These are phyloP conservation scores for Silurus lanzhouensis DNA, from an alignment of 2,797 vertebrate genomes.

Conservation along the genomic window DNA sequence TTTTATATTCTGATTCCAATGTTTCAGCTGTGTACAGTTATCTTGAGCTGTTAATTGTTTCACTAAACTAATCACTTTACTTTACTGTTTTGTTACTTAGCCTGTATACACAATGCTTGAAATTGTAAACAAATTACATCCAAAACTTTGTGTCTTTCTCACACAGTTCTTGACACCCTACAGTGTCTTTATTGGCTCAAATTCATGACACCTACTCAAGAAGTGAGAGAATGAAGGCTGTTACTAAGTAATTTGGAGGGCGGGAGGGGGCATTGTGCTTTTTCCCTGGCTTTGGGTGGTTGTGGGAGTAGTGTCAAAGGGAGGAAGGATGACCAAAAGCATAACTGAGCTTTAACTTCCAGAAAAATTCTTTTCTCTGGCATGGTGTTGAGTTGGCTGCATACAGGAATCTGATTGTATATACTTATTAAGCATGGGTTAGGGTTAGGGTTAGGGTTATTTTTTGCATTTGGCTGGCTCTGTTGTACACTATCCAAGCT, in stretches of 20 bases:
- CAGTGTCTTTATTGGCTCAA: conserved; percentile 80
- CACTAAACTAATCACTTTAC: conserved; percentile 33
- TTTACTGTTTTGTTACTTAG: conserved; percentile 71
- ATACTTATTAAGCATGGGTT: conserved; percentile 1
- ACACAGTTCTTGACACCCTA: conserved; percentile 73
- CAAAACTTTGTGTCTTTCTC: conserved; percentile 77
- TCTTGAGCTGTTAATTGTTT: neutral
- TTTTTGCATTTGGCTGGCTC: conserved; percentile 14
- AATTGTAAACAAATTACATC: conserved; percentile 78
- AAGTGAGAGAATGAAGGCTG: conserved; percentile 71
- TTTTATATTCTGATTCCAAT: neutral
- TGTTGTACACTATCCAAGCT: neutral
- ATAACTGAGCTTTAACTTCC: conserved; percentile 72
- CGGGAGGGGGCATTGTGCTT: conserved; percentile 75
- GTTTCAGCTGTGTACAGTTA: neutral
- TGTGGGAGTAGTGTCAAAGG: conserved; percentile 71
- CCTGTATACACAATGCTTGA: conserved; percentile 66
- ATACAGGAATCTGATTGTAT: conserved; percentile 5
- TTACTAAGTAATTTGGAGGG: conserved; percentile 80
- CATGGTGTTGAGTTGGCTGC: conserved; percentile 12
- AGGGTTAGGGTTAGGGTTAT: neutral
- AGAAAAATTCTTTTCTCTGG: conserved; percentile 63
- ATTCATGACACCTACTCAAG: conserved; percentile 80
- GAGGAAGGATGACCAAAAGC: conserved; percentile 70
- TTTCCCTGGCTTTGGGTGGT: conserved; percentile 76